These are phyloP conservation scores for Camptogramma bilineatum DNA, from an alignment of 2,888 invertebrate species.

Conservation along the genomic window DNA sequence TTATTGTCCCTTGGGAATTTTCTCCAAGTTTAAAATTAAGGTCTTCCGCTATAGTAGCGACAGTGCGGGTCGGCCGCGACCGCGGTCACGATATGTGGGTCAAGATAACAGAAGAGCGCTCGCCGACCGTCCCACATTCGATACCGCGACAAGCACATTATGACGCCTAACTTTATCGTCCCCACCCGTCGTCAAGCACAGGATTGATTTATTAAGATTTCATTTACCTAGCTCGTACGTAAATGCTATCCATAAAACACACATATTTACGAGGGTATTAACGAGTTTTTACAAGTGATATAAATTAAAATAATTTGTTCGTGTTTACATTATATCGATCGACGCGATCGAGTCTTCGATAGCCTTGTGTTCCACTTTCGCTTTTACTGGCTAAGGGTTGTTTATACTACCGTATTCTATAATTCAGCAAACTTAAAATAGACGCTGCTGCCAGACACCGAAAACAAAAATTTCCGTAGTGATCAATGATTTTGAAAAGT, in stretches of 20 bases:
- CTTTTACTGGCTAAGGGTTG: constrained; percentile 60
- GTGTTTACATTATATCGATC: constrained; percentile 54
- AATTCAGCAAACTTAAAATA: constrained; percentile 36
- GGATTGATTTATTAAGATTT: constrained; percentile 1
- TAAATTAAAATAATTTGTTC: constrained; percentile 43
- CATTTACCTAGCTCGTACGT: background rate
- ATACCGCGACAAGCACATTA: constrained; percentile 40
- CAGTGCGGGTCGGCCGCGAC: constrained; percentile 56
- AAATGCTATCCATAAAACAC: background rate
- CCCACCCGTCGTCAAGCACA: constrained; percentile 9
- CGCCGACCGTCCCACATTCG: constrained; percentile 61
- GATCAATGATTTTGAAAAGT: constrained; percentile 2
- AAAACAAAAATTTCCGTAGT: background rate
- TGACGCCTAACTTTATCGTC: constrained; percentile 27
- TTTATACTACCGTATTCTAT: constrained; percentile 50
- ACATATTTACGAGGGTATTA: background rate
- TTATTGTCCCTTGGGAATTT: constrained; percentile 33
- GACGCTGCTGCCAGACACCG: constrained; percentile 9
- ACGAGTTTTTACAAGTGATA: constrained; percentile 16
- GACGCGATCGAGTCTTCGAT: constrained; percentile 57
- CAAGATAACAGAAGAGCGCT: constrained; percentile 73
- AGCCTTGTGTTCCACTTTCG: constrained; percentile 66
- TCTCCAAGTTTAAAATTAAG: constrained; percentile 59
- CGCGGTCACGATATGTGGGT: constrained; percentile 75
- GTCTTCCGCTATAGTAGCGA: constrained; percentile 61